Percentiles rank a stretch among this genome's conserved stretches.
Evolutionary conservation across 2,888 invertebrate species (phyloP).

Genomic region (Seira musarum): DNA sequence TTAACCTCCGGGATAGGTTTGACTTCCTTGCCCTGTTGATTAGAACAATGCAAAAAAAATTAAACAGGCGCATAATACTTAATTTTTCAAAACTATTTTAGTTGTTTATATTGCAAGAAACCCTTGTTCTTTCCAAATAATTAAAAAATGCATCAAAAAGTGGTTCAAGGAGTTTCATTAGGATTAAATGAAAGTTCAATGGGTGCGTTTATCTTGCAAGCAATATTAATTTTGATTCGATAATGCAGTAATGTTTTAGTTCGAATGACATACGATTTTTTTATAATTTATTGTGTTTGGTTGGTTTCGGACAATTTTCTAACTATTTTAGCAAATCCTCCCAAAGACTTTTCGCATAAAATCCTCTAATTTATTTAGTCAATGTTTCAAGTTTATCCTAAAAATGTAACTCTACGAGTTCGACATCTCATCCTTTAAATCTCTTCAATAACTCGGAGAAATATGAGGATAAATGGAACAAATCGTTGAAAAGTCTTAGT

Average conservation of each 20-base stretch:
- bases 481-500: slow-evolving; percentile 38
- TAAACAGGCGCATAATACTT: no score
- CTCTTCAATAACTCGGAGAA: slow-evolving; percentile 46
- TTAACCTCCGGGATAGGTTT: no score
- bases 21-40: neutral
- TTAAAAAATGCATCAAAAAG: no score
- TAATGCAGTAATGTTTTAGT: no score
- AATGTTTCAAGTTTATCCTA: slow-evolving; percentile 33
- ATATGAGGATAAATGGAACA: slow-evolving; percentile 53
- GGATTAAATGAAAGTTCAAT: no score
- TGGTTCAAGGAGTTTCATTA: no score
- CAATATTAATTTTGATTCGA: no score
- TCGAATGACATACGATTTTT: neutral
- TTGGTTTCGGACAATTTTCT: slow-evolving; percentile 45
- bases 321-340: slow-evolving; percentile 42
- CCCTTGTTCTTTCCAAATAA: no score
- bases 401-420: slow-evolving; percentile 30
- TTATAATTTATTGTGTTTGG: slow-evolving; percentile 24
- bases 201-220: no score
- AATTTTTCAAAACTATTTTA: no score
- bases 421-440: slow-evolving; percentile 32
- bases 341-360: slow-evolving; percentile 36
- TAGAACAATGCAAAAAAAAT: no score
- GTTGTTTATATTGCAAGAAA: no score
- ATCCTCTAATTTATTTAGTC: slow-evolving; percentile 45